Evolutionary conservation across 2,888 invertebrate species (phyloP), one percentile per base, ranked within the genome.

Genomic region (Synanthedon formicaeformis): DNA sequence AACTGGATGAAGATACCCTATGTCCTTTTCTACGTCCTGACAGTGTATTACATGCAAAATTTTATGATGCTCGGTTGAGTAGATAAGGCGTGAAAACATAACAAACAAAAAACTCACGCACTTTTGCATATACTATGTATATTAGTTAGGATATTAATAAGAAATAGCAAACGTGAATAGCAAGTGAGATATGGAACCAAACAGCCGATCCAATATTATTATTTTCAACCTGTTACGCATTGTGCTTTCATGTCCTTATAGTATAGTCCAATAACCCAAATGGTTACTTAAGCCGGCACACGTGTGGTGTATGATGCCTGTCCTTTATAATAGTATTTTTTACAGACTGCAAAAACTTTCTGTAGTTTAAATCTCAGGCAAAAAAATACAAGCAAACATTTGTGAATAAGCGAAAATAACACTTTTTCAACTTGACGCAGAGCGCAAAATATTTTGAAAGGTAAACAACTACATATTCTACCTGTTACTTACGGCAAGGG

Each of bases 401-500:
- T 45, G n/a, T 45, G 3, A 45, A 45, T 45, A n/a, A 45, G 45
- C 6, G n/a, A 14, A 45, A 13, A 34, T 13, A 45, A n/a, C 13
- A 1, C 45, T 14, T 13, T 2, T 10, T 3, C 2, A 12, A 11
- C 8, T 45, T n/a, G 13, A 3, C 5, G 8, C 2, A 45, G 45
- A 45, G 14, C 2, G 10, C 8, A 34, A 34, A 34, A 34, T 34
- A 10, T 34, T 34, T 34, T 34, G 14, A n/a, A n/a, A 8, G 11
- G 45, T n/a, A 45, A 45, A 45, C 8, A 45, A 14, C 2, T 45
- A 41, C 12, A 41, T n/a, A 45, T 45, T 61, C 66, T 75, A 75
- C 75, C 75, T 75, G 75, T 75, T 74, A 72, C 65, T 67, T 65
- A 67, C n/a, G 45, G 14, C 13, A 63, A 66, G 69, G 69, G 65